Percentiles rank a stretch among this genome's conserved stretches.
Conservation (phyloP, 2,797 vertebrate genomes). For the Glossophaga mutica region DNA sequence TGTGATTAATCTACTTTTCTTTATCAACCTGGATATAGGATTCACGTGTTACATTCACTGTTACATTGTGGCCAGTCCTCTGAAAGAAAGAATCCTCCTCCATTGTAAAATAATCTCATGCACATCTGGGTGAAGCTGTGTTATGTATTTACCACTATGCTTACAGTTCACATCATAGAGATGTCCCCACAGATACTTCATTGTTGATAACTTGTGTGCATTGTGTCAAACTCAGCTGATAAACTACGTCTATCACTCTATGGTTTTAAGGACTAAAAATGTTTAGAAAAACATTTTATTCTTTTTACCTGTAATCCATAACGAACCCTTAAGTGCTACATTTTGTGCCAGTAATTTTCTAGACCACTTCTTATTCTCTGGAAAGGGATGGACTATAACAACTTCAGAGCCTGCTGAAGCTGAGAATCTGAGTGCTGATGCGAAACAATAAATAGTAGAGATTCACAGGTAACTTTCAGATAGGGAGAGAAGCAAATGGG, state of each 20-base stretch:
- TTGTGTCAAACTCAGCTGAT: background rate
- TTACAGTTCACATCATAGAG: background rate
- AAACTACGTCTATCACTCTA: background rate
- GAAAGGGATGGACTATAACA: background rate
- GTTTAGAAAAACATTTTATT: background rate
- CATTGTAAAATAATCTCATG: background rate
- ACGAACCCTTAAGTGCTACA: background rate
- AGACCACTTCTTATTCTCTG: background rate
- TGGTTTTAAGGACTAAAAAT: background rate
- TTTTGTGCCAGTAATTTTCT: background rate
- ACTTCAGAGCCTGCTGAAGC: background rate
- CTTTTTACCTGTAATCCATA: background rate
- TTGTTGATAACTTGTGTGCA: background rate
- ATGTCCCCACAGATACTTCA: background rate
- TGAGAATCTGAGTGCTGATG: background rate
- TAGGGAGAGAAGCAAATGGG: background rate
- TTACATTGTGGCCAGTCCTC: background rate
- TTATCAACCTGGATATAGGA: background rate
- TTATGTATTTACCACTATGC: background rate
- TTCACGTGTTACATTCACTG: background rate
- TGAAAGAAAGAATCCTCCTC: background rate
- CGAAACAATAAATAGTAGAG: background rate
- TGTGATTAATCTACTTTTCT: background rate
- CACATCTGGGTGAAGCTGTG: background rate
- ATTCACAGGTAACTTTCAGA: background rate